Evolutionary conservation across 1,140 invertebrate genomes (phyloP), one percentile per base, ranked within the genome.

Genomic region (Sycobia sp.): DNA sequence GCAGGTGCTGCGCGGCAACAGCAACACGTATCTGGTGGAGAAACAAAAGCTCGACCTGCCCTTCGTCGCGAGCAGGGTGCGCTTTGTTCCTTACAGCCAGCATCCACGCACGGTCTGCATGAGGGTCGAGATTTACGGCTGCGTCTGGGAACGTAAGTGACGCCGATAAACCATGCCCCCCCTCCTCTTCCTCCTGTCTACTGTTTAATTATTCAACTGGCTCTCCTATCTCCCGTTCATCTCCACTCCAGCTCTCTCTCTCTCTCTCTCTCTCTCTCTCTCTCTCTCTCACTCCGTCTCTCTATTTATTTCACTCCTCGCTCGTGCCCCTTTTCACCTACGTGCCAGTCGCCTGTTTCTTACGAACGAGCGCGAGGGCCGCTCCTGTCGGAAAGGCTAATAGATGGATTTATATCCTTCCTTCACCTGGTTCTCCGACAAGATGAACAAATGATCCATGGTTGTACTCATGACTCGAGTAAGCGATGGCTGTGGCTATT

Each of bases 51-150:
- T 97, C 62, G 91, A 94, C 69, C 85, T 92, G 23, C 93, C 93
- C 11, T 91, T 95, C 68, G 86, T 96, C 23, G 93, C 94, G 0
- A 92, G 89, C 60, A 90, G 89, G 82, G 88, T 97, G 32, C 87
- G 95, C 56, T 92, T 97, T 77, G 89, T 95, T 72, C 95, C 95
- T 14, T 94, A 91, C 80, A 92, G 92, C 56, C 86, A 90, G 60
- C 91, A 95, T 75, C 90, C 92, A 23, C 84, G 95, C 47, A 96
- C 94, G 0, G 92, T 96, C 18, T 97, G 95, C 79, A 90, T 97
- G 89, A 83, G 95, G 68, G 92, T 95, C 8, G 95, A 97, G 81
- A 82, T 97, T 56, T 91, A 93, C 71, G 93, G 93, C 67, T 95
- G 93, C 77, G 83, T 85, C 27, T 93, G 91, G 90, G 88, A 90